Conservation (phyloP, 2,888 invertebrate genomes). For the Eulithis prunata region DNA sequence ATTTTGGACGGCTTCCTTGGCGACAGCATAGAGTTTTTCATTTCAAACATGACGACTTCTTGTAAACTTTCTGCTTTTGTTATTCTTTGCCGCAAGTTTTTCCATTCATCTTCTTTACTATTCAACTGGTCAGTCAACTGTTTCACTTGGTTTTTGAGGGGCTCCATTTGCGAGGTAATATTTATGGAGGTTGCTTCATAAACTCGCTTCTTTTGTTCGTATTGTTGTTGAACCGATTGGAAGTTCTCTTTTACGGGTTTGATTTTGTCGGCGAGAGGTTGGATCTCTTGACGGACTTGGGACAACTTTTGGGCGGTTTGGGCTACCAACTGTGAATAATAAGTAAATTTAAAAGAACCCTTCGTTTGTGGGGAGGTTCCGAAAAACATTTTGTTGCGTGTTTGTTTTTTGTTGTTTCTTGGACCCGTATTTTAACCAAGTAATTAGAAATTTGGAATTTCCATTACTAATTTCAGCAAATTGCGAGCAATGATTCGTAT, state of each 20-base stretch:
- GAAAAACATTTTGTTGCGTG: too few species aligned
- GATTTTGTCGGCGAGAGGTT: constrained; percentile 79
- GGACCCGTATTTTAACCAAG: too few species aligned
- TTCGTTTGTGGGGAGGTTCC: neutral
- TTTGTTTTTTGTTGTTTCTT: too few species aligned
- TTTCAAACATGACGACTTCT: constrained; percentile 79
- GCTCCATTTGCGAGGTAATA: constrained; percentile 82
- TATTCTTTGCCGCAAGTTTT: constrained; percentile 80
- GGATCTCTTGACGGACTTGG: constrained; percentile 77
- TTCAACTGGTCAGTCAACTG: constrained; percentile 80
- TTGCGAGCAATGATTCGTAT: too few species aligned
- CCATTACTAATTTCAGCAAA: too few species aligned
- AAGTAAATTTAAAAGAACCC: constrained; percentile 26
- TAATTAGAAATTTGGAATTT: too few species aligned
- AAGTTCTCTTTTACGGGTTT: constrained; percentile 87
- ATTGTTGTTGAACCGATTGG: constrained; percentile 86
- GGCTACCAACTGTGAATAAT: constrained; percentile 80
- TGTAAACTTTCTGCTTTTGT: constrained; percentile 83
- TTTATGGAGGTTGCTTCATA: constrained; percentile 87
- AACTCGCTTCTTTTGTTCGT: constrained; percentile 87
- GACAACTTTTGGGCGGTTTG: constrained; percentile 85
- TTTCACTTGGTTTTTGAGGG: constrained; percentile 81
- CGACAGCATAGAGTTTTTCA: constrained; percentile 80
- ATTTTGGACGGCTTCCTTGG: constrained; percentile 81
- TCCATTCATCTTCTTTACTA: constrained; percentile 82